phyloP scores from a whole-genome alignment of 2,888 invertebrate genomes.

The Andrena chrysosceles region DNA sequence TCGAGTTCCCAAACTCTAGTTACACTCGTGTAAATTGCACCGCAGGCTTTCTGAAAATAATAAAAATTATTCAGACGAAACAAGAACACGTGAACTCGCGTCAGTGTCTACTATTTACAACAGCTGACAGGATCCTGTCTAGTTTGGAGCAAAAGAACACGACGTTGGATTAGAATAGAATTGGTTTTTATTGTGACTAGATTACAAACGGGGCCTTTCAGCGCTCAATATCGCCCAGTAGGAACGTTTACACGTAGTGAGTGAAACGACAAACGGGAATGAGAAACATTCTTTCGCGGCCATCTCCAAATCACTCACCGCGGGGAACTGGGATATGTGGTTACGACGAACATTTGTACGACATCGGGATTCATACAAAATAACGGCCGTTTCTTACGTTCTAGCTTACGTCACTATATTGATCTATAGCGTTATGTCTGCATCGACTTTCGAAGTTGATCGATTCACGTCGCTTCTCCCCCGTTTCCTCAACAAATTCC shows the following conservation, averaged over 20 bases:
- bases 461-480: slow-evolving; percentile 49
- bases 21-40: too few relatives aligned
- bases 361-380: slow-evolving; percentile 84
- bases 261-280: slow-evolving; percentile 75
- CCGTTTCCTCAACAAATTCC: neutral
- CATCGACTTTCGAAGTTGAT: slow-evolving; percentile 65
- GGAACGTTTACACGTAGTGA: slow-evolving; percentile 82
- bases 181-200: slow-evolving; percentile 85
- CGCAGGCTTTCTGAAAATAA: too few relatives aligned
- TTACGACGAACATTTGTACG: slow-evolving; percentile 83
- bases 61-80: too few relatives aligned
- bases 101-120: neutral
- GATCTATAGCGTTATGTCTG: slow-evolving; percentile 72
- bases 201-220: slow-evolving; percentile 84
- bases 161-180: slow-evolving; percentile 81
- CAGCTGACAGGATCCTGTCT: too few relatives aligned
- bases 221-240: slow-evolving; percentile 81
- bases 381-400: slow-evolving; percentile 82
- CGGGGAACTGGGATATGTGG: slow-evolving; percentile 78
- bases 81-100: neutral
- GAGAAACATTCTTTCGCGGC: slow-evolving; percentile 61
- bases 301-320: slow-evolving; percentile 68
- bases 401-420: slow-evolving; percentile 77
- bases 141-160: slow-evolving; percentile 20
- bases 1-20: neutral